Evolutionary conservation across 1,140 invertebrate genomes (phyloP), one percentile per base, ranked within the genome.

Genomic region (Drosophila baimaii): DNA sequence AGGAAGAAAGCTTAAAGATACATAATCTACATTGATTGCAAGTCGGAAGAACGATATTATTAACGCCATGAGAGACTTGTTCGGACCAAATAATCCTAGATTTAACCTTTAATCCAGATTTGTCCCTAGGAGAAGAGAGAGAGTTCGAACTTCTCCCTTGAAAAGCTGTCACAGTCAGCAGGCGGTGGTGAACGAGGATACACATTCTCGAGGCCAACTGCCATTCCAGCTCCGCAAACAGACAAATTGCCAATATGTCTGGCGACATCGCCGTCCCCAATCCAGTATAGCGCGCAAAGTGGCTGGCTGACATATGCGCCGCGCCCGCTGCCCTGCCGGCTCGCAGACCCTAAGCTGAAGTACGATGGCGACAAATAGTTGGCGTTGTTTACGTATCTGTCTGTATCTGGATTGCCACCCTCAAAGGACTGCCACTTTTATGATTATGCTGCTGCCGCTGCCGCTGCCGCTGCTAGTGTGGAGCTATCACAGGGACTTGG

Each of bases 191-290:
- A 66, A 37, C 37, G 25, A 19, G 31, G 41, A 46, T 27, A 65
- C 29, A 65, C 23, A 49, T 37, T 27, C 41, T 19, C 29, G 31
- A 68, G 43, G 31, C 64, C 62, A 66, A 47, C 19, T 66, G 64
- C 7, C 23, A 35, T 33, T 62, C 41, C 59, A 68, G 59, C 44
- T 31, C 12, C 25, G 33, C 65, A 65, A 44, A 54, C 57, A 77
- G 65, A 78, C 74, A 78, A 78, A 77, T 78, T 71, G 74, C 65
- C 75, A 77, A 78, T 78, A 78, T 77, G 74, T 77, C 75, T 77
- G 75, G 73, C 74, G 75, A 77, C 75, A 54, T 76, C 62, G 72
- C 35, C 62, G 46, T 77, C 64, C 35, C 35, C 43, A 49, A 52
- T 66, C 54, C 75, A 27, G 33, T 21, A 37, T 25, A 25, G 43